A percentile compares a stretch with the other conserved stretches of the same genome.
phyloP scores from a whole-genome alignment of 2,113 vertebrate genomes.

The Uria aalge region DNA sequence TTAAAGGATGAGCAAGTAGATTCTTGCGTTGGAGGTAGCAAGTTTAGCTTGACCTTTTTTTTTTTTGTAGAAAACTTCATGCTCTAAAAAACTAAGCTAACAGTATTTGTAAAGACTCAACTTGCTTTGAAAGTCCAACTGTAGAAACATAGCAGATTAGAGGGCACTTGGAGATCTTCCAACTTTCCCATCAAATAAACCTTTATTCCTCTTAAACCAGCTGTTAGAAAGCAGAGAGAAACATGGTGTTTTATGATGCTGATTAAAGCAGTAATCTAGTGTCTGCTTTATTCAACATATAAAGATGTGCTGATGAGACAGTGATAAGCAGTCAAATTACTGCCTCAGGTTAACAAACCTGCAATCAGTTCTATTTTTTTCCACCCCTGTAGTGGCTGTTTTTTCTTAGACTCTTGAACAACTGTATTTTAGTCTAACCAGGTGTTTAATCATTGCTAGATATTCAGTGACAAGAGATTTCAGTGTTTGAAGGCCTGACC shows the following conservation, averaged over 20 bases:
- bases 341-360: slow-evolving; percentile 53
- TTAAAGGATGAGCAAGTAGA: not conserved
- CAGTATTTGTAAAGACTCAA: not conserved
- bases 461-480: not conserved
- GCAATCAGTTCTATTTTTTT: slow-evolving; percentile 9
- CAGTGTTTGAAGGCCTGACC: not conserved
- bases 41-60: not conserved
- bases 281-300: not conserved
- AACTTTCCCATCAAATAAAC: not conserved
- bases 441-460: not conserved
- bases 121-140: not conserved
- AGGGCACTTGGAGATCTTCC: not conserved
- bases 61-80: not conserved
- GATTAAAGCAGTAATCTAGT: slow-evolving; percentile 48
- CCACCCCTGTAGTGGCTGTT: not conserved
- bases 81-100: not conserved
- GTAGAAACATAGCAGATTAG: not conserved
- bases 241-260: not conserved
- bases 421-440: slow-evolving; percentile 4
- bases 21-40: not conserved
- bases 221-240: slow-evolving; percentile 33
- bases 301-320: slow-evolving; percentile 40
- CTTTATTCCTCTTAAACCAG: slow-evolving; percentile 47
- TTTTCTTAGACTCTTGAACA: not conserved
- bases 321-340: slow-evolving; percentile 26